Evolutionary conservation across 2,113 vertebrate genomes (phyloP).

Genomic region (Chaetops frenatus): DNA sequence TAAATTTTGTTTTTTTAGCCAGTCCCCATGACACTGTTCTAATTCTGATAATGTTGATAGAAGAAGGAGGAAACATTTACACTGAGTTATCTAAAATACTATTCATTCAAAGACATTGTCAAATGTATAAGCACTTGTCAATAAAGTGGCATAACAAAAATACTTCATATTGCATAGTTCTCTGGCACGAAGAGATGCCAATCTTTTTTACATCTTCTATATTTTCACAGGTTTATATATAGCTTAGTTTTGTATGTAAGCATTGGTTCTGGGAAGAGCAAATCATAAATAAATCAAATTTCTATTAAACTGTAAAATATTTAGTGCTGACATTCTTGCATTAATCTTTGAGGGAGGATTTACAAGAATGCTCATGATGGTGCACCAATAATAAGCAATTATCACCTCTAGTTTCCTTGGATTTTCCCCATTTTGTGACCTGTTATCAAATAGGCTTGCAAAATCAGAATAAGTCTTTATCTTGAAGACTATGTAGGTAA

Average conservation of each 20-base stretch:
- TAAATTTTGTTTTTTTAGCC: constrained; percentile 53
- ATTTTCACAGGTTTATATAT: background rate
- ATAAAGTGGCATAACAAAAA: background rate
- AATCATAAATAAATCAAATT: constrained; percentile 11
- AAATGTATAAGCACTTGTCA: background rate
- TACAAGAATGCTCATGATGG: background rate
- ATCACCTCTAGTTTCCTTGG: background rate
- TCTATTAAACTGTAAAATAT: background rate
- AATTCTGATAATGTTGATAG: constrained; percentile 61
- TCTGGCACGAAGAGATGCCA: background rate
- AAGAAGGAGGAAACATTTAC: constrained; percentile 17
- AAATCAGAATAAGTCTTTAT: background rate
- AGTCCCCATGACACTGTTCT: constrained; percentile 41
- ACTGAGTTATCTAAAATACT: constrained; percentile 2
- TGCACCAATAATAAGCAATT: background rate
- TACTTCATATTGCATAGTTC: background rate
- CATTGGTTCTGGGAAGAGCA: background rate
- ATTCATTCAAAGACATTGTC: background rate
- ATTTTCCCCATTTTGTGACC: constrained; percentile 1
- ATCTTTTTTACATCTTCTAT: background rate
- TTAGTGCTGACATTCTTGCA: background rate
- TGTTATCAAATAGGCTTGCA: constrained; percentile 1
- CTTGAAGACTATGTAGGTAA: background rate
- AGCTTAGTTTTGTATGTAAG: background rate
- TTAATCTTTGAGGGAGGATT: background rate